Evolutionary conservation across 2,888 invertebrate genomes (phyloP).

Genomic region (Octonoba sinensis): DNA sequence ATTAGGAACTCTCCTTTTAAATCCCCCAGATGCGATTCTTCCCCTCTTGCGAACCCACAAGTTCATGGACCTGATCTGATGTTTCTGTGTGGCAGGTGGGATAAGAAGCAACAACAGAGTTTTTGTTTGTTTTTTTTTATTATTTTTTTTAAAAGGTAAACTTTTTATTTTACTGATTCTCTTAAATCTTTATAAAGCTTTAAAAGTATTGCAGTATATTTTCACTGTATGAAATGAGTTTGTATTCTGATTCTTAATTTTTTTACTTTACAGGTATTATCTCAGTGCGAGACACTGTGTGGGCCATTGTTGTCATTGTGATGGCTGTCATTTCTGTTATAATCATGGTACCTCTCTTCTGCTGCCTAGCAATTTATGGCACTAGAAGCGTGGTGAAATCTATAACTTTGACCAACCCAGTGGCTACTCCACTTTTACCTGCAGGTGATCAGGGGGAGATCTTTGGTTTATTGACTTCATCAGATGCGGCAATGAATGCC

Average conservation of each 20-base stretch:
- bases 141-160: no score
- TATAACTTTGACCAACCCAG: conserved; percentile 26
- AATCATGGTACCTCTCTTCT: conserved; percentile 43
- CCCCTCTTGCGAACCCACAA: no score
- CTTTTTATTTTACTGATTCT: background rate
- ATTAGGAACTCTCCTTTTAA: no score
- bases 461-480: conserved; percentile 52
- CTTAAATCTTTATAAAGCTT: background rate
- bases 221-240: background rate
- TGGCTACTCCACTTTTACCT: conserved; percentile 30
- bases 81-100: no score
- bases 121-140: no score
- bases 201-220: no score
- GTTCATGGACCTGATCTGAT: no score
- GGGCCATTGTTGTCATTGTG: conserved; percentile 54
- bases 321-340: conserved; percentile 20
- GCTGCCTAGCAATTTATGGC: conserved; percentile 41
- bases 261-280: conserved; percentile 39
- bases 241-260: background rate
- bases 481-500: conserved; percentile 28
- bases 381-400: conserved; percentile 43
- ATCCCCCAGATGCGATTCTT: no score
- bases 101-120: no score
- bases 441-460: conserved; percentile 32
- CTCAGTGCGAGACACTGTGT: conserved; percentile 35